Evolutionary conservation across 2,888 invertebrate species (phyloP).

Genomic region (Hesperia comma): DNA sequence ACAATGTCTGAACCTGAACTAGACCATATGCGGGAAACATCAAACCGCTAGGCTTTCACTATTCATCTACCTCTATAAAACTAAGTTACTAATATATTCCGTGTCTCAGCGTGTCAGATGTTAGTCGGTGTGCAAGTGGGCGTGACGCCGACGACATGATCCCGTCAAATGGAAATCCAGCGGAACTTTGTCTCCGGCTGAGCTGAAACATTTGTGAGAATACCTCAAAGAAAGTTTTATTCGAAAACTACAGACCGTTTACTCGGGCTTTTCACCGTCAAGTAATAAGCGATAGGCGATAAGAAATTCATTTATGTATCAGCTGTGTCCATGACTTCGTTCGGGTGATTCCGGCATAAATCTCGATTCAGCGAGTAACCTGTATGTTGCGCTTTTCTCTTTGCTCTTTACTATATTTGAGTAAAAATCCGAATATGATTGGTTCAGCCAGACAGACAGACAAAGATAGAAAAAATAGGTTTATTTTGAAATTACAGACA

Average conservation of each 20-base stretch:
- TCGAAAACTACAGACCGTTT: conserved; percentile 40
- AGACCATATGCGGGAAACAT: too few relatives aligned
- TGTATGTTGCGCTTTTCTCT: too few relatives aligned
- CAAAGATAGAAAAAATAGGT: too few relatives aligned
- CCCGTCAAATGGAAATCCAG: conserved; percentile 46
- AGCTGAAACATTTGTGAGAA: conserved; percentile 37
- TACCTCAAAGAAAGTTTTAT: conserved; percentile 45
- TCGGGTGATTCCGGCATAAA: too few relatives aligned
- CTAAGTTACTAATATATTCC: not conserved
- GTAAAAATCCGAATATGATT: too few relatives aligned
- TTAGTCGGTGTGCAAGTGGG: conserved; percentile 1
- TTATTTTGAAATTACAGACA: too few relatives aligned
- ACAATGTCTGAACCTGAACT: too few relatives aligned
- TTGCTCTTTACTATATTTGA: too few relatives aligned
- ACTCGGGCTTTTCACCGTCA: conserved; percentile 32
- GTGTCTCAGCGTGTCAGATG: not conserved
- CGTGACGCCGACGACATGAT: conserved; percentile 12
- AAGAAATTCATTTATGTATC: not conserved
- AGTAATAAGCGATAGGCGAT: conserved; percentile 1
- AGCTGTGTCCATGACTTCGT: too few relatives aligned
- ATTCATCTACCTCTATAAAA: not conserved
- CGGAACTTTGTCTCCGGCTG: conserved; percentile 46
- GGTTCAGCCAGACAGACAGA: too few relatives aligned
- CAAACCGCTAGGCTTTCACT: too few relatives aligned
- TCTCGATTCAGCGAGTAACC: too few relatives aligned